Conservation (phyloP, 2,888 invertebrate species). For the Drosophila nr. perissopoda region DNA sequence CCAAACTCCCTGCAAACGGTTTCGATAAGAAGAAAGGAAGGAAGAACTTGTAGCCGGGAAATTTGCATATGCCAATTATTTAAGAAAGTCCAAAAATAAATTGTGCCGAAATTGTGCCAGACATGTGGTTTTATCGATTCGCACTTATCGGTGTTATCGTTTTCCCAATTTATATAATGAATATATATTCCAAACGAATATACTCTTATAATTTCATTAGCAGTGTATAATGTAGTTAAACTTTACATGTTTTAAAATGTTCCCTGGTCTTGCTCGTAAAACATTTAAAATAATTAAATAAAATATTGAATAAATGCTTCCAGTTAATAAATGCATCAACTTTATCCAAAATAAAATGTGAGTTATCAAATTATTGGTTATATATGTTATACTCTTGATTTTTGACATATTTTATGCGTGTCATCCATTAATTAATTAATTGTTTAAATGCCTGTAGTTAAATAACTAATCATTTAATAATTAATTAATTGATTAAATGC, state of each 20-base stretch:
- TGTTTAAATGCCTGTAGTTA: no score
- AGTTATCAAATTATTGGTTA: no score
- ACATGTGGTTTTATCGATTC: background rate
- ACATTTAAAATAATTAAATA: background rate
- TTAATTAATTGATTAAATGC: no score
- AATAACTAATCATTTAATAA: no score
- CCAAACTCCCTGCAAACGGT: background rate
- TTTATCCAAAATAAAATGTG: no score
- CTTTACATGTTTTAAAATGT: background rate
- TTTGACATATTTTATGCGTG: background rate
- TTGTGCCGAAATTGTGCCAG: background rate
- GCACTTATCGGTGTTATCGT: background rate
- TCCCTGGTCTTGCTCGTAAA: background rate
- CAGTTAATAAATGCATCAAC: no score
- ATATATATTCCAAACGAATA: background rate
- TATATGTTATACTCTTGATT: no score
- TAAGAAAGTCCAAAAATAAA: background rate
- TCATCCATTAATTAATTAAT: background rate
- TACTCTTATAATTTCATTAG: background rate
- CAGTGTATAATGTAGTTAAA: background rate
- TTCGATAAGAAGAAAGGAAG: background rate
- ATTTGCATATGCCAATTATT: background rate
- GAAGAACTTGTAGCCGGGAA: no score
- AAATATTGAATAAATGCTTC: background rate
- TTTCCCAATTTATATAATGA: background rate